Evolutionary conservation across 2,113 vertebrate species (phyloP), one percentile per base, ranked within the genome.

Genomic region (Mandrillus leucophaeus): DNA sequence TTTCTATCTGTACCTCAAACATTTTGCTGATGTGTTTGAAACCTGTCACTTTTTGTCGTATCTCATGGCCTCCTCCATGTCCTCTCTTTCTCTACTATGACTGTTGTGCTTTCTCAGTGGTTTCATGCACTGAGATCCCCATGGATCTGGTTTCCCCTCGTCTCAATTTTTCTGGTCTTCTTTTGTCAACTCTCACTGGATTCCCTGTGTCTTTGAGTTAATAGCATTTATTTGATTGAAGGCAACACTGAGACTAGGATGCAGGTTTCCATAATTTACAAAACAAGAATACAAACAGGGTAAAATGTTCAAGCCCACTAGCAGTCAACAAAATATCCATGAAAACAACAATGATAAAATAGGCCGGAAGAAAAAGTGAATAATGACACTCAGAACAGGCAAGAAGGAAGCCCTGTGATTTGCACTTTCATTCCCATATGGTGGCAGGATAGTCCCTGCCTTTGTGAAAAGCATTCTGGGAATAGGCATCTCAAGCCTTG

Each of bases 61-160:
- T 61, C 52, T 38, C 22, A 1, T 0, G 2, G 13, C 48, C 10
- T 45, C 23, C 23, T 52, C 52, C 5, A 0, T 7, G 2, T 59
- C 76, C 40, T 48, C 27, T 27, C 35, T 70, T 35, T 73, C 18
- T 57, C n/a, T 79, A 0, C 50, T 25, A 1, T 38, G 48, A 40
- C 35, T 50, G 3, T 16, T 30, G 32, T 22, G 48, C 3, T 79
- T 64, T 32, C 64, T 64, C 52, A 22, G 5, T 32, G 38, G 14
- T n/a, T 83, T 80, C 16, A 2, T 20, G 17, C 45, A n/a, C 59
- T 52, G 16, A 16, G 48, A n/a, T 17, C 38, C 20, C 38, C 38
- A 1, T 22, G 16, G 61, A 12, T 48, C 43, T 92, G 23, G 61
- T 7, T 12, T 22, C 8, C 32, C 22, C 4, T 25, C 30, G 5